phyloP scores from a whole-genome alignment of 2,113 vertebrate species.

The Bucco capensis region DNA sequence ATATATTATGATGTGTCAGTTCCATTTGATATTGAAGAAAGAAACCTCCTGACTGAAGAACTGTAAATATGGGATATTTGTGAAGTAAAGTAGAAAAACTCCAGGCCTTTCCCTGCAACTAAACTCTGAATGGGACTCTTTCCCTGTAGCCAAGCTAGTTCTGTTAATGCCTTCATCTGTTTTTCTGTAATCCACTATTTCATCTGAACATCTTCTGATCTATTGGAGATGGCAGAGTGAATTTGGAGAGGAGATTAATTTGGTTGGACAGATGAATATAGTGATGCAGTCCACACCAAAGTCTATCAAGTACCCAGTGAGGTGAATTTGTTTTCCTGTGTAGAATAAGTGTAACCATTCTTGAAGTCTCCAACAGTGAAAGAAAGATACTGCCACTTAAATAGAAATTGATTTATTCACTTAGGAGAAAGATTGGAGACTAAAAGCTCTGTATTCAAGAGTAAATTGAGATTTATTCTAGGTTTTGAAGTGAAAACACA shows the following conservation, averaged over 20 bases:
- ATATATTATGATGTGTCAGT: neutral
- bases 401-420: constrained; percentile 65
- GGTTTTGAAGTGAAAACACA: constrained; percentile 52
- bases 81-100: neutral
- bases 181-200: neutral
- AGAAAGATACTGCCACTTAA: constrained; percentile 37
- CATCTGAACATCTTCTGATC: neutral
- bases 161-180: neutral
- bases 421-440: constrained; percentile 13
- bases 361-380: neutral
- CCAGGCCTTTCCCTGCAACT: neutral
- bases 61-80: neutral
- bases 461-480: constrained; percentile 64
- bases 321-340: neutral
- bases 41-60: neutral
- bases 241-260: constrained; percentile 10
- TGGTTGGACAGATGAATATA: constrained; percentile 35
- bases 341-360: neutral
- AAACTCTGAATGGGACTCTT: neutral
- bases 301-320: neutral
- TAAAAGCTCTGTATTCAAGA: constrained; percentile 33
- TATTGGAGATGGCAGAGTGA: neutral
- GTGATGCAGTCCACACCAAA: neutral
- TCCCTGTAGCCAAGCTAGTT: neutral
- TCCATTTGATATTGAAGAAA: neutral